Evolutionary conservation across 2,113 vertebrate species (phyloP), one percentile per base, ranked within the genome.

Genomic region (Bostrychus sinensis): DNA sequence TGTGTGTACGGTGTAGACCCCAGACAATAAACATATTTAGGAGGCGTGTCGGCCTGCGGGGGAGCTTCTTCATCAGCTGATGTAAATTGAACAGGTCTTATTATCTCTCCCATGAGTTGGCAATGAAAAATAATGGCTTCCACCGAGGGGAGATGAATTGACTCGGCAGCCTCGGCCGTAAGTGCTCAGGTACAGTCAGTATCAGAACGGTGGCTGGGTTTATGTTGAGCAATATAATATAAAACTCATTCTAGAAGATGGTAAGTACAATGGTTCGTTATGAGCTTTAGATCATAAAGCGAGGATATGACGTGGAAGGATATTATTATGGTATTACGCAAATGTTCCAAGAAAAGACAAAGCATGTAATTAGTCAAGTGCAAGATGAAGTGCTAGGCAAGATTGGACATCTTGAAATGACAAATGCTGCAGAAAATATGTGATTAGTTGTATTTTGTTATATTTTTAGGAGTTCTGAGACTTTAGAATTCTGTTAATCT

Each of bases 71-170:
- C 67, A 59, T 84, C 81, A 82, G 62, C 62, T 82, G 72, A 81
- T 73, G 65, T 59, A 80, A 84, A 80, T 66, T 76, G 75, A 78
- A 81, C 75, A 19, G 75, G 63, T 74, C 82, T 78, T 79, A 71
- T 81, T 87, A 84, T 84, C 72, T 78, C 43, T 63, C 66, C 65
- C 53, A 46, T 72, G 75, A 82, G 82, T 45, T 57, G 45, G 38
- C 56, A 82, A 84, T 82, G 71, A 77, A 78, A 81, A 77, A 54
- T 70, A 77, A 87, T 73, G 62, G 53, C 53, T 66, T 80, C 61
- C 62, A 73, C 62, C 80, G 66, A 72, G 60, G 38, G 48, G 70
- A 83, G 77, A 70, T 70, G 36, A 62, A 62, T 59, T 13, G 38
- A 41, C 7, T 59, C 26, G 28, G 37, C 20, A 2, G 61, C 46